Evolutionary conservation across 2,113 vertebrate genomes (phyloP).

Genomic region (Pristiophorus japonicus): DNA sequence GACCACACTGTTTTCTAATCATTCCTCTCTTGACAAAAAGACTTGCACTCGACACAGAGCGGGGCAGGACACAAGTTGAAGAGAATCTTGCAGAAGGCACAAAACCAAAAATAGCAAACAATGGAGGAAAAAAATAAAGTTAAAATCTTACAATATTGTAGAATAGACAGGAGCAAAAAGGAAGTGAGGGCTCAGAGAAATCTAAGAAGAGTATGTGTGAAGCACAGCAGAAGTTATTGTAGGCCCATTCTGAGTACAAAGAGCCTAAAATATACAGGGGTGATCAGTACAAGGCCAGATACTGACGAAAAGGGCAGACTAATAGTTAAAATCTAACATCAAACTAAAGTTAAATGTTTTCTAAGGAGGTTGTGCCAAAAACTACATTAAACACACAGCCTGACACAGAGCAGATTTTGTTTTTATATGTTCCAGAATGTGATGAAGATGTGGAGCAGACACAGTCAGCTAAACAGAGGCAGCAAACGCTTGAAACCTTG

Average conservation of each 20-base stretch:
- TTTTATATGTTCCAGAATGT: constrained; percentile 6
- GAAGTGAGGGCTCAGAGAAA: not conserved
- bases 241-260: too few relatives aligned
- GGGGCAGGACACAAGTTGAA: not conserved
- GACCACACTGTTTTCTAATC: constrained; percentile 21
- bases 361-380: constrained; percentile 27
- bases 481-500: not conserved
- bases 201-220: not conserved
- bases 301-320: not conserved
- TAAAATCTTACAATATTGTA: not conserved
- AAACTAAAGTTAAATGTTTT: constrained; percentile 1
- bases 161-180: not conserved
- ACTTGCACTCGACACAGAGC: not conserved
- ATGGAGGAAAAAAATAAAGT: not conserved
- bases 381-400: not conserved
- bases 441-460: constrained; percentile 25
- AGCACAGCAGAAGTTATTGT: not conserved
- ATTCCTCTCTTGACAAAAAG: not conserved
- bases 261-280: not conserved
- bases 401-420: constrained; percentile 19
- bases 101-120: constrained; percentile 25
- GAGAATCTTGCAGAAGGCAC: not conserved
- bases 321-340: constrained; percentile 10
- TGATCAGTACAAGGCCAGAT: not conserved
- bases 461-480: not conserved